A percentile compares a stretch with the other conserved stretches of the same genome.
These are phyloP conservation scores for Leptoclinus maculatus DNA, from an alignment of 2,797 vertebrate genomes.

Conservation along the genomic window DNA sequence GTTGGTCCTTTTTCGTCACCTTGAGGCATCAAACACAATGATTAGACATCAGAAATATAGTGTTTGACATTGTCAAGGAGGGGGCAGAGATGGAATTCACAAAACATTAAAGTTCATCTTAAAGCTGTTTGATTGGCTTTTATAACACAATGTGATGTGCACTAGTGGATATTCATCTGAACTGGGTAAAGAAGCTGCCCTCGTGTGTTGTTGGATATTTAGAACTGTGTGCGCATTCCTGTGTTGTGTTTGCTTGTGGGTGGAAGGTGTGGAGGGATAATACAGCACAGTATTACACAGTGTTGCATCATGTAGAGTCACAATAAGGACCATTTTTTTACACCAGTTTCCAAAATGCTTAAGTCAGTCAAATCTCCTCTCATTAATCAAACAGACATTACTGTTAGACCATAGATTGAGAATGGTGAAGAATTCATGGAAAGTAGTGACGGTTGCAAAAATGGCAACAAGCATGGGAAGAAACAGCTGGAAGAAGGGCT, in stretches of 20 bases:
- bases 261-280: background rate
- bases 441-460: too few species aligned
- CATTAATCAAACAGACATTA: constrained; percentile 14
- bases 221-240: background rate
- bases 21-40: constrained; percentile 27
- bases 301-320: constrained; percentile 13
- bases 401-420: too few species aligned
- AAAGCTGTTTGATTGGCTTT: background rate
- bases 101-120: background rate
- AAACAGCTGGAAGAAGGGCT: too few species aligned
- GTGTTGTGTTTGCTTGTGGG: background rate
- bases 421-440: background rate
- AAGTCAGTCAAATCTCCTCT: background rate
- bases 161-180: background rate
- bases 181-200: background rate
- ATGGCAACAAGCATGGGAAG: too few species aligned
- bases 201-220: background rate
- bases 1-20: constrained; percentile 55
- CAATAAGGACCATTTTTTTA: background rate
- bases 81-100: background rate
- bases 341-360: background rate
- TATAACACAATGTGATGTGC: background rate
- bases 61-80: background rate
- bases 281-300: background rate
- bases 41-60: constrained; percentile 7